Evolutionary conservation across 2,797 vertebrate species (phyloP).

Genomic region (Varecia variegata): DNA sequence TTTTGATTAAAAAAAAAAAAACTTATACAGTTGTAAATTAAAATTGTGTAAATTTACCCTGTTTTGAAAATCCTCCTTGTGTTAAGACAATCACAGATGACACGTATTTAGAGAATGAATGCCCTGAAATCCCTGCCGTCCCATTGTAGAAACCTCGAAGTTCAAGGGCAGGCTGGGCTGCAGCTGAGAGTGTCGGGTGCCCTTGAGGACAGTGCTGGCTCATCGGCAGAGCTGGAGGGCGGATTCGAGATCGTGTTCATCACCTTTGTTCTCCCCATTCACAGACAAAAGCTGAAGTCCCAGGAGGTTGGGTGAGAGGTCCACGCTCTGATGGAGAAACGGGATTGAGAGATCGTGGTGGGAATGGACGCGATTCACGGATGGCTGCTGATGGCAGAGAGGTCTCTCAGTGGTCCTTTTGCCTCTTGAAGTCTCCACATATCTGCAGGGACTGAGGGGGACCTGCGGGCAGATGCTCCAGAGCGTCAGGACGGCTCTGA

Average conservation of each 20-base stretch:
- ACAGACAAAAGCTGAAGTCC: neutral
- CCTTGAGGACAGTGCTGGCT: rapidly evolving
- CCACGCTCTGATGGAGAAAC: neutral
- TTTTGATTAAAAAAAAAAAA: neutral
- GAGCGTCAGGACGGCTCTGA: neutral
- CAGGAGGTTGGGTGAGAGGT: neutral
- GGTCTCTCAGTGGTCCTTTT: neutral
- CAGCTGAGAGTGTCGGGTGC: neutral
- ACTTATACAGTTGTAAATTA: constrained; percentile 17
- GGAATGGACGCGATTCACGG: neutral
- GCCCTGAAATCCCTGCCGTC: neutral
- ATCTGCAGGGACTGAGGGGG: neutral
- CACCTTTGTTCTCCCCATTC: too few relatives aligned
- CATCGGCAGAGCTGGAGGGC: rapidly evolving
- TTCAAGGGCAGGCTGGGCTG: neutral
- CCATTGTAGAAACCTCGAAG: neutral
- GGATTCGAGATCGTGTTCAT: rapidly evolving
- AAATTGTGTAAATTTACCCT: neutral
- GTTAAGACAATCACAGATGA: neutral
- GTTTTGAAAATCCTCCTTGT: neutral
- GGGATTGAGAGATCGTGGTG: rapidly evolving
- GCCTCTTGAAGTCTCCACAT: neutral
- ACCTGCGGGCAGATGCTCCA: neutral
- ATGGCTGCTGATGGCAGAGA: neutral
- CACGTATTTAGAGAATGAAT: neutral